Evolutionary conservation across 1,140 invertebrate species (phyloP).

Genomic region (Drosophila pseudoobscura): DNA sequence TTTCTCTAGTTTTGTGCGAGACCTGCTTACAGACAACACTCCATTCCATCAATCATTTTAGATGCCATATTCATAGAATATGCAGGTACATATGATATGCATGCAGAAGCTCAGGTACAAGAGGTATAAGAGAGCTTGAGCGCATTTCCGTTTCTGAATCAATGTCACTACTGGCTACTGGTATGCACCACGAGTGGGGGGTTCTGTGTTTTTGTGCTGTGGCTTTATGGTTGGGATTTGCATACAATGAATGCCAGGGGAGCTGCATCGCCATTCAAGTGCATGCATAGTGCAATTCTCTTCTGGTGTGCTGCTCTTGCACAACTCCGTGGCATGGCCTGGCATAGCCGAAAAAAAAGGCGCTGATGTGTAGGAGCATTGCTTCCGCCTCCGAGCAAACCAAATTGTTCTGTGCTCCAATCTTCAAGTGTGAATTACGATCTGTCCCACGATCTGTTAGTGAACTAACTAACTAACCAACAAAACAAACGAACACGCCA

Average conservation of each 20-base stretch:
- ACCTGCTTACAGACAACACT: conserved; percentile 27
- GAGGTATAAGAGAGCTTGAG: conserved; percentile 50
- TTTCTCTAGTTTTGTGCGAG: not conserved
- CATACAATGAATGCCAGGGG: conserved; percentile 64
- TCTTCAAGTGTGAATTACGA: conserved; percentile 45
- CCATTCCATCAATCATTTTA: conserved; percentile 41
- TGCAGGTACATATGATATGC: not conserved
- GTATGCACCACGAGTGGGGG: conserved; percentile 47
- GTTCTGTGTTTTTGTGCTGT: conserved; percentile 60
- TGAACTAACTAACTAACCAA: conserved; percentile 58
- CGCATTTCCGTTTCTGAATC: conserved; percentile 78
- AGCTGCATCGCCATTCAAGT: conserved; percentile 40
- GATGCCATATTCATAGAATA: not conserved
- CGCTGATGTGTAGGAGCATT: conserved; percentile 17
- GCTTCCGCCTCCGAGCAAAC: conserved; percentile 59
- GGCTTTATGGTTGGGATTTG: conserved; percentile 51
- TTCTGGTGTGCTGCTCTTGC: conserved; percentile 54
- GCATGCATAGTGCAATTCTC: conserved; percentile 43
- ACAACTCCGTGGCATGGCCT: conserved; percentile 46
- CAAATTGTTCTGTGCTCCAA: conserved; percentile 28
- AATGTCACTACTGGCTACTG: conserved; percentile 66
- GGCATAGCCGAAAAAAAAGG: conserved; percentile 18
- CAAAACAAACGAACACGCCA: conserved; percentile 51
- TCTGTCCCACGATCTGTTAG: conserved; percentile 63
- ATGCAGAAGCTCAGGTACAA: conserved; percentile 10